Base-by-base conservation (phyloP, 1,140 invertebrate species). In the Heliconius eleuchia region DNA sequence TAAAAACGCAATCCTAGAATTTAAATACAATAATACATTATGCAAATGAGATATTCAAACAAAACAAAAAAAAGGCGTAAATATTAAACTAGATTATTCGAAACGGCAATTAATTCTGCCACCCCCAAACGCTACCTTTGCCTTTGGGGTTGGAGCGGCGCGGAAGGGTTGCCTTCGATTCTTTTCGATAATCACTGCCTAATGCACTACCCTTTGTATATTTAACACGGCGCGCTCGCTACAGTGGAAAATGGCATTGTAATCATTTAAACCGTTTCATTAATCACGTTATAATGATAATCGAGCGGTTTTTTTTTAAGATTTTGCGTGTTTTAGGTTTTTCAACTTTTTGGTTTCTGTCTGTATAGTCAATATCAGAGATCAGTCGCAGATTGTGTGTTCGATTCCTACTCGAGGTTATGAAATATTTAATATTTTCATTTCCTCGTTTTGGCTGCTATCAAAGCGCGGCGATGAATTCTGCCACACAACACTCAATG, bases 151-250 rank as follows among this genome's bases (percentile, higher is more conserved):
- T 85, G 72, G 81, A 85, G 72, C 84, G 82, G 76, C 84, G 82
- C 84, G 79, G 81, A 83, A 85, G 87, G 86, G 90, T 87, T 87
- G 87, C 87, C 86, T 91, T 91, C 87, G 89, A 89, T 91, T 91
- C 87, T 89, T 91, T 88, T 84, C 87, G 85, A 89, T 92, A 92
- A 92, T 92, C 88, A 85, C 88, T 88, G 81, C 84, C 83, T 92
- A 92, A 92, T 92, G 86, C 89, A 89, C 81, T 84, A 50, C 84
- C 77, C 79, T 84, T 84, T 85, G 80, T 81, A 76, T 66, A 66
- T 66, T 66, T 66, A 66, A 66, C 60, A 66, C 30, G 60, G 23
- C n/a, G 60, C n/a, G 60, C 27, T 66, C 60, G 23, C 27, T 66
- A 30, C 27, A 27, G 9, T 66, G 60, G 60, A 66, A 66, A 30